phyloP scores from a whole-genome alignment of 2,113 vertebrate genomes.

The Spea multiplicata region DNA sequence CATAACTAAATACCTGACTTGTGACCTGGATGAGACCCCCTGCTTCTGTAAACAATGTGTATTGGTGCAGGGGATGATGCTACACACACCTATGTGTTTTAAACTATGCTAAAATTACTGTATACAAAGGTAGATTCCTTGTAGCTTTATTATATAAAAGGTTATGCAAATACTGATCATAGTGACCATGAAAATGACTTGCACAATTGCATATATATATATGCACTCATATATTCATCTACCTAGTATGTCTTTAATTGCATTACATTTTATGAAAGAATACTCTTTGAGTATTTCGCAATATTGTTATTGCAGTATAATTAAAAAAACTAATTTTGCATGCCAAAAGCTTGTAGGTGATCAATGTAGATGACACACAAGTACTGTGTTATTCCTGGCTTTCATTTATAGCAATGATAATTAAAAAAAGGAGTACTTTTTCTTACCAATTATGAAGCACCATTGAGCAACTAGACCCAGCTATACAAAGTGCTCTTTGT shows the following conservation, averaged over 20 bases:
- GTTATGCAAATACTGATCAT: too few relatives aligned
- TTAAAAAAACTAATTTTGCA: slow-evolving; percentile 17
- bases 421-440: slow-evolving; percentile 23
- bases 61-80: too few relatives aligned
- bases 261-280: neutral
- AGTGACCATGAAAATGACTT: too few relatives aligned
- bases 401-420: slow-evolving; percentile 33
- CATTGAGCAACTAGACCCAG: neutral
- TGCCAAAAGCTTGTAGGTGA: slow-evolving; percentile 8
- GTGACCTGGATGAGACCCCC: too few relatives aligned
- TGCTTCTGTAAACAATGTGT: too few relatives aligned
- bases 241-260: neutral
- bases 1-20: neutral
- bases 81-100: too few relatives aligned
- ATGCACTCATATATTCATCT: neutral
- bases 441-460: slow-evolving; percentile 5
- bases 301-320: slow-evolving; percentile 25
- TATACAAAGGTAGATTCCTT: too few relatives aligned
- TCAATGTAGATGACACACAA: slow-evolving; percentile 24
- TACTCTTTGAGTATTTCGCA: neutral
- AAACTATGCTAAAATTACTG: too few relatives aligned
- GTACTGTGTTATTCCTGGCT: slow-evolving; percentile 27
- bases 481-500: slow-evolving; percentile 26
- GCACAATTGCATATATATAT: too few relatives aligned
- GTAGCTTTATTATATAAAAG: too few relatives aligned